Evolutionary conservation across 1,140 invertebrate genomes (phyloP).

Genomic region (Hyposmocoma kahamanoa): DNA sequence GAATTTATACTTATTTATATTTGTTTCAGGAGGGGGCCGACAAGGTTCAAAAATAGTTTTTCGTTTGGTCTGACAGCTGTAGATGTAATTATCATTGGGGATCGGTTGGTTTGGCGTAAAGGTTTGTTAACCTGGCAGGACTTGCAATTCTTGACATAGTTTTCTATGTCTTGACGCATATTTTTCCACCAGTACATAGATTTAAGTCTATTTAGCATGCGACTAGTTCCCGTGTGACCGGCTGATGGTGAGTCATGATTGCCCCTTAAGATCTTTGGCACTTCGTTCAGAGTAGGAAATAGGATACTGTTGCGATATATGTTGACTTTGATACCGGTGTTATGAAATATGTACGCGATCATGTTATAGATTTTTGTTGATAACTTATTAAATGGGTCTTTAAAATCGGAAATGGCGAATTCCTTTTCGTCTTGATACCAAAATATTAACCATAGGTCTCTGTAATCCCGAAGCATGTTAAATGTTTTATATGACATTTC

Average conservation of each 20-base stretch:
- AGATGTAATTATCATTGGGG: not conserved
- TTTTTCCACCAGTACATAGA: not conserved
- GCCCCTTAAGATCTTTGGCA: no score
- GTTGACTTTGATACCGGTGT: no score
- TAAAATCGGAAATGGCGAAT: no score
- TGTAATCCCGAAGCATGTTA: no score
- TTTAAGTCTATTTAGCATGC: not conserved
- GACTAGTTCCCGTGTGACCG: not conserved
- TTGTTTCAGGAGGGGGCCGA: slow-evolving; percentile 1
- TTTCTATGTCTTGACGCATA: not conserved
- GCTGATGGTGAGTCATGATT: not conserved
- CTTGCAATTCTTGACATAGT: not conserved
- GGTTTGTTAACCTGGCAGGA: not conserved
- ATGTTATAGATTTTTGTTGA: no score
- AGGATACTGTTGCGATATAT: no score
- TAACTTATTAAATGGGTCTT: no score
- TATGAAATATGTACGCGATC: no score
- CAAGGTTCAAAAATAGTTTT: not conserved
- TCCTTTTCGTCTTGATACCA: no score
- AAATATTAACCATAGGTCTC: no score
- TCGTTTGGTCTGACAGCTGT: not conserved
- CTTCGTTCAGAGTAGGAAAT: no score
- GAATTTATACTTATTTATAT: not conserved
- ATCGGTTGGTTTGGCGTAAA: not conserved
- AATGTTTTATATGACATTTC: no score